These are phyloP conservation scores for Dolichomitus sp. DNA, from an alignment of 2,888 invertebrate species.

Conservation along the genomic window DNA sequence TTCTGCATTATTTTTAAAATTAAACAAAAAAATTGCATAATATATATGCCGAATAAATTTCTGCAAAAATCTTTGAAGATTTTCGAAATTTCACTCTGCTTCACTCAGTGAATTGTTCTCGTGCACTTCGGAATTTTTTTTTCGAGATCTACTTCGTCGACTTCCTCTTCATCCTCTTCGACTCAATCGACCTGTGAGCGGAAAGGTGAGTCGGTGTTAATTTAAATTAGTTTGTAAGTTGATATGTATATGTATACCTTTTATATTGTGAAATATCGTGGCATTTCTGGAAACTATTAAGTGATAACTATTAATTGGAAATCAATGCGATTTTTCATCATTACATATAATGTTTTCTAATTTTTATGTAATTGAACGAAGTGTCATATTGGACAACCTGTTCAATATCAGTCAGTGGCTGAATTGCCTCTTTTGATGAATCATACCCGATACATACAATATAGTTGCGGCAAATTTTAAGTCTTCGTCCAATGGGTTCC, in stretches of 20 bases:
- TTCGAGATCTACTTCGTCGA: not conserved
- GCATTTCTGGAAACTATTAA: no score
- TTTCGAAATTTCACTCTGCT: not conserved
- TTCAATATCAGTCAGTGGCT: no score
- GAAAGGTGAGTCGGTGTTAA: not conserved
- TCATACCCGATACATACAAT: no score
- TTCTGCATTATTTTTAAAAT: no score
- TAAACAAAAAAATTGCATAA: not conserved
- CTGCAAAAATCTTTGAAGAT: not conserved
- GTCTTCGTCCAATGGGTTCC: not conserved
- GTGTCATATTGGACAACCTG: no score
- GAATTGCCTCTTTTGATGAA: no score
- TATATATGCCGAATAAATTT: not conserved
- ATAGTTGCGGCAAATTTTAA: slow-evolving; percentile 15
- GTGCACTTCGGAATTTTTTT: not conserved
- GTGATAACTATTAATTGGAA: no score
- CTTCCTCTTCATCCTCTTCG: not conserved
- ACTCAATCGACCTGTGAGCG: not conserved
- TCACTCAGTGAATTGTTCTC: slow-evolving; percentile 8
- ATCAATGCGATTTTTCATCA: no score
- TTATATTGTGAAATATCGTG: not conserved
- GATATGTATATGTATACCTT: no score
- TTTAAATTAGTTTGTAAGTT: not conserved
- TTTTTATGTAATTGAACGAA: no score
- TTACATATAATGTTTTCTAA: no score